phyloP scores from a whole-genome alignment of 1,140 invertebrate species.

The Chionoecetes opilio region DNA sequence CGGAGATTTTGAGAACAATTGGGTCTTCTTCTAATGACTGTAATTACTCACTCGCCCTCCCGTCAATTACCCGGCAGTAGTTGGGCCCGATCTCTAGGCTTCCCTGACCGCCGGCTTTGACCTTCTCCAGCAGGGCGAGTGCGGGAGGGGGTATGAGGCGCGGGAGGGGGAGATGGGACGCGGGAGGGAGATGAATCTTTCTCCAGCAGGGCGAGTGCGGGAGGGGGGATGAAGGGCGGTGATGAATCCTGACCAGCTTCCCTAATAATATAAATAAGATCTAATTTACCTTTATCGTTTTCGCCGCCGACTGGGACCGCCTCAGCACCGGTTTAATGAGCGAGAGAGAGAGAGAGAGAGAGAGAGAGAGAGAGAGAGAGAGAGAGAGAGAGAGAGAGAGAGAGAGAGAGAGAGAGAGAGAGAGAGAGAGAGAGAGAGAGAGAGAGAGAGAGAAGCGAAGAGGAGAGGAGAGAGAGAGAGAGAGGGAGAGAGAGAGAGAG shows the following conservation, averaged over 20 bases:
- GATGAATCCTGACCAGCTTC: conserved; percentile 13
- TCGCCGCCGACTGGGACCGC: neutral
- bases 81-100: conserved; percentile 15
- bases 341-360: conserved; percentile 41
- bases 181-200: neutral
- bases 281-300: conserved; percentile 21
- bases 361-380: conserved; percentile 46
- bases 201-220: neutral
- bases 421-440: conserved; percentile 32
- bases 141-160: neutral
- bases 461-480: conserved; percentile 46
- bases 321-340: neutral
- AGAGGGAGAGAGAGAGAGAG: conserved; percentile 40
- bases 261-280: conserved; percentile 31
- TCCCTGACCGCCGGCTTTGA: conserved; percentile 14
- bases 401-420: conserved; percentile 36
- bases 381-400: conserved; percentile 44
- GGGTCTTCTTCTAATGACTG: neutral
- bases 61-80: neutral
- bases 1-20: conserved; percentile 29
- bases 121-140: neutral
- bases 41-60: neutral
- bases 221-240: neutral
- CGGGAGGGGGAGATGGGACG: neutral
- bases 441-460: conserved; percentile 46